A percentile compares a stretch with the other conserved stretches of the same genome.
Evolutionary conservation across 2,113 vertebrate species (phyloP).

Genomic region (Rattus rattus): DNA sequence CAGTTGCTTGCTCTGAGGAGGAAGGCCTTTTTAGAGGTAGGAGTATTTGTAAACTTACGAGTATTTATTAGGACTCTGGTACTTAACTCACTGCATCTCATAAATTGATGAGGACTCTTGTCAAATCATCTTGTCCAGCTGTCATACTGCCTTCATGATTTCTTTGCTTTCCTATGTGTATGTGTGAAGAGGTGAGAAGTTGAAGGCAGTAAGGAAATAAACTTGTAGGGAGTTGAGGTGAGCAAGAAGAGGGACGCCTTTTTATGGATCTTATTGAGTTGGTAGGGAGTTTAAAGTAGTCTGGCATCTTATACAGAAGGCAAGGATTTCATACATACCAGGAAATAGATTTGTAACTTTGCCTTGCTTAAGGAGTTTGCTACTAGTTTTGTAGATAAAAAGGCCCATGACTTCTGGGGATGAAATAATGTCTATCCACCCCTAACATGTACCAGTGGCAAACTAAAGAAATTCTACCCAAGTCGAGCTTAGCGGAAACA

Average conservation of each 20-base stretch:
- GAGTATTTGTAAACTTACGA: constrained; percentile 1
- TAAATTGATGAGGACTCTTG: not conserved
- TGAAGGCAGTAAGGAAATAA: not conserved
- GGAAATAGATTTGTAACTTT: not conserved
- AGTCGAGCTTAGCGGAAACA: not conserved
- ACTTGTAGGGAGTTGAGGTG: not conserved
- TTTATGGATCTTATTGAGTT: not conserved
- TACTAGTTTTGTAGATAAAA: too few species aligned
- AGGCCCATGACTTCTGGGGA: not conserved
- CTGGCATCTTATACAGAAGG: not conserved
- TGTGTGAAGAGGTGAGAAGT: not conserved
- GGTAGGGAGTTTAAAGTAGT: constrained; percentile 1
- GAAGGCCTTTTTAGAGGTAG: constrained; percentile 39
- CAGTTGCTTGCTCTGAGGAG: constrained; percentile 7
- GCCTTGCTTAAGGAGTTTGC: not conserved
- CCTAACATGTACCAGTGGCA: not conserved
- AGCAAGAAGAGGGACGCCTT: not conserved
- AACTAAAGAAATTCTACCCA: not conserved
- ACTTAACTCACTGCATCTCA: not conserved
- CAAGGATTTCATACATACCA: not conserved
- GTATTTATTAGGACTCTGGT: not conserved
- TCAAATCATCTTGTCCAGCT: not conserved
- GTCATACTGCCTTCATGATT: not conserved
- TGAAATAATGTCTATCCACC: not conserved
- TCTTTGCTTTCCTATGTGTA: not conserved